Percentiles rank a stretch among this genome's conserved stretches.
phyloP scores from a whole-genome alignment of 2,113 vertebrate species.

The Lamprologus sp. region DNA sequence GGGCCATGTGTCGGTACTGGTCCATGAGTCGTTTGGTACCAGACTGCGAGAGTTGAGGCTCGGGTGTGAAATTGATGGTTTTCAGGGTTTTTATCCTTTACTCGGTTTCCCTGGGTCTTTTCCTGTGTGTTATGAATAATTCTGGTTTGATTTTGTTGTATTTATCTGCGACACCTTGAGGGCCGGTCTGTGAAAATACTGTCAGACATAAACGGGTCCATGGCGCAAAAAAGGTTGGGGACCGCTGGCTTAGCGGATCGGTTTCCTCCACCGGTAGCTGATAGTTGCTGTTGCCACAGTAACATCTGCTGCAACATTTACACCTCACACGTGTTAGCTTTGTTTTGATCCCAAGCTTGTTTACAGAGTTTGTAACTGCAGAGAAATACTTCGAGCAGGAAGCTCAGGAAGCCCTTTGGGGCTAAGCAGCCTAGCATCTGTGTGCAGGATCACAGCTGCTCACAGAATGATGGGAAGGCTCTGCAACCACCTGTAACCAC shows the following conservation, averaged over 20 bases:
- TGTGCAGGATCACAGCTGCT: background rate
- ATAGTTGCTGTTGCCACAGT: background rate
- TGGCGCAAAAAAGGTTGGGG: accelerated
- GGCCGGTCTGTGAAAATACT: background rate
- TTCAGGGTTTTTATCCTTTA: background rate
- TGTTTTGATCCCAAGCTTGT: background rate
- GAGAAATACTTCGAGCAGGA: background rate
- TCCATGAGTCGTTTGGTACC: background rate
- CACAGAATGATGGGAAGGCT: accelerated
- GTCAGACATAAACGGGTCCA: background rate
- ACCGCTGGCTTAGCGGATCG: accelerated
- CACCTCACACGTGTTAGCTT: background rate
- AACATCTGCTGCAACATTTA: background rate
- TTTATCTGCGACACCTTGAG: accelerated
- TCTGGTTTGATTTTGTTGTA: background rate
- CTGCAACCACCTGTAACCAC: background rate
- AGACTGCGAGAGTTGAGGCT: accelerated
- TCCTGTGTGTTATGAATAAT: background rate
- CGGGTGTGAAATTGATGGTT: accelerated
- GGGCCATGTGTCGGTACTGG: accelerated
- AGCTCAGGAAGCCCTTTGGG: background rate
- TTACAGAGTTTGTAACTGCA: background rate
- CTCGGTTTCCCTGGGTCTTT: background rate
- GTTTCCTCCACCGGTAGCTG: accelerated
- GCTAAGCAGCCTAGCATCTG: background rate